Evolutionary conservation across 2,113 vertebrate genomes (phyloP).

Genomic region (Osmerus mordax): DNA sequence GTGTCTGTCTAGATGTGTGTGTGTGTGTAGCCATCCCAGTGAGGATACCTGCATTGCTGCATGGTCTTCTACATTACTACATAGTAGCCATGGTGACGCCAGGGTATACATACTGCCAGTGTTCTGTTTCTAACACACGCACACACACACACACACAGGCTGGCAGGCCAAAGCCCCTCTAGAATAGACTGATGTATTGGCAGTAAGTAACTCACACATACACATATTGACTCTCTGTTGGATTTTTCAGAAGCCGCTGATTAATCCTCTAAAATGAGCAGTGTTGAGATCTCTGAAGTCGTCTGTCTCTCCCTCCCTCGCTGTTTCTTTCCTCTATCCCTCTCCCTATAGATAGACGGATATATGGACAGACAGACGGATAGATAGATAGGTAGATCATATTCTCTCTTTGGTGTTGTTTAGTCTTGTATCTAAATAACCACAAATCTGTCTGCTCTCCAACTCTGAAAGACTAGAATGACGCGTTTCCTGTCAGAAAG

Average conservation of each 20-base stretch:
- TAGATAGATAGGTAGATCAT: constrained; percentile 12
- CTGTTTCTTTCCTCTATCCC: constrained; percentile 32
- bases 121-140: too few species aligned
- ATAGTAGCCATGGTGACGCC: too few species aligned
- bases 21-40: not conserved
- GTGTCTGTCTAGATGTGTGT: not conserved
- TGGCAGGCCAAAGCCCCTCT: too few species aligned
- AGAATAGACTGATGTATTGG: not conserved
- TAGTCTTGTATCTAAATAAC: too few species aligned
- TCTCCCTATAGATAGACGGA: constrained; percentile 9
- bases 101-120: too few species aligned
- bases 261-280: constrained; percentile 65
- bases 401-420: too few species aligned
- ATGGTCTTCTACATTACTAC: too few species aligned
- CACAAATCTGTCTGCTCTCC: too few species aligned
- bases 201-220: constrained; percentile 1
- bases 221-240: not conserved
- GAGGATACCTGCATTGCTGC: too few species aligned
- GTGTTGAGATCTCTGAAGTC: constrained; percentile 37
- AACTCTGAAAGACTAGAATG: not conserved
- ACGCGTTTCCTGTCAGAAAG: constrained; percentile 16
- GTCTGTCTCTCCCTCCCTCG: constrained; percentile 35
- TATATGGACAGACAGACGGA: not conserved
- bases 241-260: constrained; percentile 63
- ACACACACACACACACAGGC: not conserved